Conservation (phyloP, 2,113 vertebrate species). For the Gnathonemus echidnorhynchus region DNA sequence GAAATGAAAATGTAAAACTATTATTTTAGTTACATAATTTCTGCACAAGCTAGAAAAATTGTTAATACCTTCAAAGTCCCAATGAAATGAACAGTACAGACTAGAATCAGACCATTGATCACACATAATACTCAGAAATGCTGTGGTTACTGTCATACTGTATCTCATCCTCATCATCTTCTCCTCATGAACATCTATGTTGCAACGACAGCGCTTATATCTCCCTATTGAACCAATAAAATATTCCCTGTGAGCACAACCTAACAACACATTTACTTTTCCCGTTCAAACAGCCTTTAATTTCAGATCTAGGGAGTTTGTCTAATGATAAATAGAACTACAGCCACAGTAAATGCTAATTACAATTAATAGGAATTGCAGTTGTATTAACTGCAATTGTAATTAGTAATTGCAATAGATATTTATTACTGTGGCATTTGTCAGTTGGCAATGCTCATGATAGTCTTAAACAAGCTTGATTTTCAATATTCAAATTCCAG, state of each 20-base stretch:
- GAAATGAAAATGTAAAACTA: conserved; percentile 22
- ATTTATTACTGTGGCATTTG: background rate
- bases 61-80: conserved; percentile 19
- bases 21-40: conserved; percentile 30
- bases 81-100: conserved; percentile 17
- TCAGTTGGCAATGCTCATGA: background rate
- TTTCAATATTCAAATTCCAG: background rate
- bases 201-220: background rate
- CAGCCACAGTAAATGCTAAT: background rate
- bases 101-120: conserved; percentile 18
- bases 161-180: background rate
- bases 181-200: background rate
- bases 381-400: background rate
- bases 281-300: background rate
- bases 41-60: conserved; percentile 11
- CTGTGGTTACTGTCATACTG: background rate
- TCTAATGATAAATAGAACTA: background rate
- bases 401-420: background rate
- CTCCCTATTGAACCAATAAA: background rate
- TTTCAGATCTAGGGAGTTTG: background rate
- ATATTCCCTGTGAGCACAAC: background rate
- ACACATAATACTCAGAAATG: background rate
- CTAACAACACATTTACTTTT: background rate
- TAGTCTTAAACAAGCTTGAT: background rate
- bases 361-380: background rate